A percentile compares a stretch with the other conserved stretches of the same genome.
These are phyloP conservation scores for Thymelicus sylvestris DNA, from an alignment of 2,888 invertebrate genomes.

Conservation along the genomic window DNA sequence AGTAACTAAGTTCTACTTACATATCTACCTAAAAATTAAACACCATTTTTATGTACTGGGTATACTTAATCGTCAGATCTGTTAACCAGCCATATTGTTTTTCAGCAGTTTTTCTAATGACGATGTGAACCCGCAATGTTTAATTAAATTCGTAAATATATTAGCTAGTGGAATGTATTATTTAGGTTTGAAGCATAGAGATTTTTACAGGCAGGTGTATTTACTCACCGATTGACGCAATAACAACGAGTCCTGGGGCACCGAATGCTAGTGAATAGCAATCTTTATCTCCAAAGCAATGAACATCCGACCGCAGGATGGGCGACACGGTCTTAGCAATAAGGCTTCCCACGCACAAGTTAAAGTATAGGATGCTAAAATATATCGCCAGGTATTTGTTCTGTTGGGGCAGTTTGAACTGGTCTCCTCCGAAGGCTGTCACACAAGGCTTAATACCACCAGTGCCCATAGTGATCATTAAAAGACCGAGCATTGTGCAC, in stretches of 20 bases:
- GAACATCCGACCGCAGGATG: conserved; percentile 87
- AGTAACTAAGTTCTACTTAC: no score
- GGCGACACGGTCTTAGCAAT: conserved; percentile 91
- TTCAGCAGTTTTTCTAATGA: no score
- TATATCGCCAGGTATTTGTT: conserved; percentile 87
- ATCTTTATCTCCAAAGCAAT: conserved; percentile 87
- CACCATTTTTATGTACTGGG: no score
- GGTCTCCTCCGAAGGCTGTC: conserved; percentile 92
- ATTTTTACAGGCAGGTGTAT: background rate
- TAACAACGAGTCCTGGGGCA: conserved; percentile 89
- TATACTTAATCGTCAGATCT: no score
- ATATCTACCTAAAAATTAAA: no score
- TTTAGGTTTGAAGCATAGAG: no score
- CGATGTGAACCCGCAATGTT: no score
- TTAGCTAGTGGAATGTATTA: no score
- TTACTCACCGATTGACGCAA: conserved; percentile 87
- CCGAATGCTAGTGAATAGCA: conserved; percentile 91
- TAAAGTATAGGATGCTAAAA: conserved; percentile 91
- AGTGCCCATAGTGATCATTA: conserved; percentile 90
- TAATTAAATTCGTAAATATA: no score
- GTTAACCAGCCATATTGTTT: no score
- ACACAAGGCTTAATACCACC: conserved; percentile 95
- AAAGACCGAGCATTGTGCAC: conserved; percentile 87
- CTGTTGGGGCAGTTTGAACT: conserved; percentile 87
- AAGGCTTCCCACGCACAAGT: conserved; percentile 87